A percentile compares a stretch with the other conserved stretches of the same genome.
Conservation (phyloP, 2,113 vertebrate genomes). For the Morone chrysops region DNA sequence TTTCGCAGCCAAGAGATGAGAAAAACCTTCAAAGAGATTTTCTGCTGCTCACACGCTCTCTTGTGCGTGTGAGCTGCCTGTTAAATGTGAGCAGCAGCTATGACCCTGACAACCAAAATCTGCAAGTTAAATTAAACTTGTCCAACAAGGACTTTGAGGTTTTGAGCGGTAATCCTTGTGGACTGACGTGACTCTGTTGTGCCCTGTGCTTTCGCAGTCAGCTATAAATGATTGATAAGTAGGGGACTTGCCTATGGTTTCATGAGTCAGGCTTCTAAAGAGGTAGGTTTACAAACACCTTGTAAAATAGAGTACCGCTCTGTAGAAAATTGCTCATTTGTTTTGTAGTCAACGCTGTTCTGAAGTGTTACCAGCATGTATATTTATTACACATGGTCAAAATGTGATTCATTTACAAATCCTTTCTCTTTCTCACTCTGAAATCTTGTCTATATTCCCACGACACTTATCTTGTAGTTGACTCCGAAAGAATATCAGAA, state of each 20-base stretch:
- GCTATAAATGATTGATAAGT: constrained; percentile 31
- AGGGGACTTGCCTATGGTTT: background rate
- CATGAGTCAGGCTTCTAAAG: constrained; percentile 8
- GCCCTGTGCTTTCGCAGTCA: background rate
- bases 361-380: constrained; percentile 43
- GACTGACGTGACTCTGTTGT: background rate
- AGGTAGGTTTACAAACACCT: constrained; percentile 49
- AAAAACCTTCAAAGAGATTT: constrained; percentile 96
- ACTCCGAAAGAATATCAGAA: background rate
- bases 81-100: constrained; percentile 70
- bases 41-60: constrained; percentile 88
- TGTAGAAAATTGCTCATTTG: constrained; percentile 15
- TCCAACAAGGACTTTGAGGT: constrained; percentile 7
- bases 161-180: constrained; percentile 2
- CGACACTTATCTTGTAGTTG: background rate
- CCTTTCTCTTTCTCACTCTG: background rate
- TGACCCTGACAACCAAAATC: too few species aligned
- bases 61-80: constrained; percentile 86
- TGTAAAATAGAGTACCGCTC: constrained; percentile 22
- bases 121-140: background rate
- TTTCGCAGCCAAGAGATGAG: constrained; percentile 96
- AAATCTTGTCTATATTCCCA: background rate
- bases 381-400: background rate
- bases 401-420: background rate
- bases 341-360: constrained; percentile 11